phyloP scores from a whole-genome alignment of 2,113 vertebrate genomes.

The Acrocephalus kingi region DNA sequence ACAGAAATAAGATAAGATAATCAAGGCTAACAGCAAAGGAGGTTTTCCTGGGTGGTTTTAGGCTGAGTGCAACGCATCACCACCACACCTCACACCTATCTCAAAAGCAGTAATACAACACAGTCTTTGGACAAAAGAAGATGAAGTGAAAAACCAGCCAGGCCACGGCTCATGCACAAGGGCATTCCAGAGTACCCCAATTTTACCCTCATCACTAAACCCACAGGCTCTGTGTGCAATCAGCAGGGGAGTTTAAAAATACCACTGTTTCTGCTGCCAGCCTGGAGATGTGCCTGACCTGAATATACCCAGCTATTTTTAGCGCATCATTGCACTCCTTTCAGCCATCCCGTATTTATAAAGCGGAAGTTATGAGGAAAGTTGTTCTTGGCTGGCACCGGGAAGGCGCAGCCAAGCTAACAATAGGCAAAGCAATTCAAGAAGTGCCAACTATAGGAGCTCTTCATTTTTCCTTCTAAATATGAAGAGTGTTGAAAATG shows the following conservation, averaged over 20 bases:
- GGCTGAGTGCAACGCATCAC: not conserved
- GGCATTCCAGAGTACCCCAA: not conserved
- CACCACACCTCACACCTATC: accelerated
- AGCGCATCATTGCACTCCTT: not conserved
- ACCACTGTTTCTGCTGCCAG: not conserved
- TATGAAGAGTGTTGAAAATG: not conserved
- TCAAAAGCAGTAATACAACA: not conserved
- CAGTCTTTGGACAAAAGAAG: accelerated
- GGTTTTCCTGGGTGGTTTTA: not conserved
- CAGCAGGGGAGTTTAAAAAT: not conserved
- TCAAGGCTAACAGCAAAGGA: not conserved
- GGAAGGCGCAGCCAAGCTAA: not conserved
- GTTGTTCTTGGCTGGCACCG: slow-evolving; percentile 3
- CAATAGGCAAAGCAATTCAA: not conserved
- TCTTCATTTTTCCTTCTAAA: not conserved
- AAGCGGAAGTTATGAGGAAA: slow-evolving; percentile 33
- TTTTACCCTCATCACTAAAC: not conserved
- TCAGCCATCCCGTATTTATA: not conserved
- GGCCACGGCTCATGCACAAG: not conserved
- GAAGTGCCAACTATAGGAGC: not conserved
- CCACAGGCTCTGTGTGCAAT: not conserved
- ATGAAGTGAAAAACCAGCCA: not conserved
- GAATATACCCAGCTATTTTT: not conserved
- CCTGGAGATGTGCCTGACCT: slow-evolving; percentile 36
- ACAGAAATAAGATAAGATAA: not conserved